Conservation (phyloP, 2,797 vertebrate genomes). For the Trichosurus vulpecula region DNA sequence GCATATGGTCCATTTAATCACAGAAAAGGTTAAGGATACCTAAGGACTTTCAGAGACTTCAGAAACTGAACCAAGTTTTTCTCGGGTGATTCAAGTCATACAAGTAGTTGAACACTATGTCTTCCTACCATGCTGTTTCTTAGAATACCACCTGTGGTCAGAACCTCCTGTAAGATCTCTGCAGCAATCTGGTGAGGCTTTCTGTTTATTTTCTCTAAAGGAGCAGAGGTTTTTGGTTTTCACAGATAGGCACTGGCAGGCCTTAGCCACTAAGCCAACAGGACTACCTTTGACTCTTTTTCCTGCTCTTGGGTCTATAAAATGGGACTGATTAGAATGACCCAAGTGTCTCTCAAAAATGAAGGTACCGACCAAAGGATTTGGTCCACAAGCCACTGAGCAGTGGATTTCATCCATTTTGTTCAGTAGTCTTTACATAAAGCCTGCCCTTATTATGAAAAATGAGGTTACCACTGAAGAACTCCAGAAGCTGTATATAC, state of each 20-base stretch:
- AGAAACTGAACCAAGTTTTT: background rate
- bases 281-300: background rate
- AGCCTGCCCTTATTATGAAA: background rate
- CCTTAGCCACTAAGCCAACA: background rate
- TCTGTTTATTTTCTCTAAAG: background rate
- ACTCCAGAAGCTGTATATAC: background rate
- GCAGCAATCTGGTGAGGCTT: background rate
- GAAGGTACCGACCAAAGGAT: background rate
- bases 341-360: background rate
- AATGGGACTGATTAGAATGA: background rate
- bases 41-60: background rate
- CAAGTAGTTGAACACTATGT: background rate
- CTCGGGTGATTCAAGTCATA: background rate
- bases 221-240: background rate
- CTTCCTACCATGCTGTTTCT: background rate
- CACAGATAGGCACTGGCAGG: background rate
- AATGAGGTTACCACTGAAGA: background rate
- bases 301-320: background rate
- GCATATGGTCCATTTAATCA: fast-evolving
- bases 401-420: background rate
- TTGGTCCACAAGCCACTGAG: background rate
- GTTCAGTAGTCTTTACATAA: background rate
- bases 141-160: background rate
- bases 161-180: background rate
- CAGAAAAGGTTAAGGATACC: background rate